phyloP scores from a whole-genome alignment of 2,113 vertebrate genomes.

The Meriones unguiculatus region DNA sequence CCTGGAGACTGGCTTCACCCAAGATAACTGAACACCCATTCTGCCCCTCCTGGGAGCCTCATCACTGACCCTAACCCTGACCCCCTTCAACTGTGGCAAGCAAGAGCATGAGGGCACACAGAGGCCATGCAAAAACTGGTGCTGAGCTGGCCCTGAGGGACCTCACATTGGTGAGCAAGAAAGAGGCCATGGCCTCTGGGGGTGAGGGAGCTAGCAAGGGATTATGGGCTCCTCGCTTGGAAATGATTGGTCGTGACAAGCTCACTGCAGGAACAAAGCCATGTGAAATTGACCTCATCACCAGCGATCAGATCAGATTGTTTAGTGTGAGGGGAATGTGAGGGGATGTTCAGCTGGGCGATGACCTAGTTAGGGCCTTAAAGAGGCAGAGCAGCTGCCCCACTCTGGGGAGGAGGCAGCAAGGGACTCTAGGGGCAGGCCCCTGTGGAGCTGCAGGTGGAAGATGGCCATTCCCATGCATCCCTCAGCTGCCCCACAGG shows the following conservation, averaged over 20 bases:
- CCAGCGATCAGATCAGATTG: conserved; percentile 83
- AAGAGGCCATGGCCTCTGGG: conserved; percentile 77
- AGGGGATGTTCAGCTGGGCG: conserved; percentile 74
- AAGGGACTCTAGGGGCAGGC: conserved; percentile 26
- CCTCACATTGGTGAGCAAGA: conserved; percentile 73
- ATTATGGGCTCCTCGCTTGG: conserved; percentile 81
- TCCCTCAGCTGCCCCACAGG: not conserved
- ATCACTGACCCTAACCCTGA: conserved; percentile 41
- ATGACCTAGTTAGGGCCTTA: conserved; percentile 84
- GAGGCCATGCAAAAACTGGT: conserved; percentile 69
- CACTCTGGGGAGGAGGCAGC: conserved; percentile 55
- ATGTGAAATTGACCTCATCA: conserved; percentile 84
- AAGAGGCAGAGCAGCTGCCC: conserved; percentile 78
- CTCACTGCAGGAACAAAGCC: conserved; percentile 83
- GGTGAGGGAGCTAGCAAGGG: conserved; percentile 61
- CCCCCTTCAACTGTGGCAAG: conserved; percentile 40
- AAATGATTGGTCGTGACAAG: conserved; percentile 84
- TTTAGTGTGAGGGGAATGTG: conserved; percentile 79
- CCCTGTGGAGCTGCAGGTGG: conserved; percentile 53
- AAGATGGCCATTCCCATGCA: conserved; percentile 17
- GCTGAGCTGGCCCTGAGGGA: conserved; percentile 65
- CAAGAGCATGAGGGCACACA: conserved; percentile 61
- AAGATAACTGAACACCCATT: not conserved
- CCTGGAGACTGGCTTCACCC: not conserved
- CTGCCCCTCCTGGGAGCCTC: conserved; percentile 8